Conservation (phyloP, 2,888 invertebrate species). For the Candidula unifasciata region DNA sequence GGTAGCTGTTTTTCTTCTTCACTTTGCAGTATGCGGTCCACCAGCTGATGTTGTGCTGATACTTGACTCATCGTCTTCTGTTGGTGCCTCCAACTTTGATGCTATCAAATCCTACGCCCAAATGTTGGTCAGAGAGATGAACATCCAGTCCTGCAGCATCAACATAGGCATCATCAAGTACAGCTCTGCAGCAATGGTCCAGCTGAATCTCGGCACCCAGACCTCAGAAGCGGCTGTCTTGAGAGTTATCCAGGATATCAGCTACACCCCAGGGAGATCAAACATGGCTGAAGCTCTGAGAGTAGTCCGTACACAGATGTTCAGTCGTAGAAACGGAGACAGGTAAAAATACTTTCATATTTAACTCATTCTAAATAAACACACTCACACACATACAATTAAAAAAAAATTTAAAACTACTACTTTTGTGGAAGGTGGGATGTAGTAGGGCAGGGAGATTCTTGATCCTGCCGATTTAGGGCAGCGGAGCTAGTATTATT, state of each 20-base stretch:
- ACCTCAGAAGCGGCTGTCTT: constrained; percentile 61
- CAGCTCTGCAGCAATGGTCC: constrained; percentile 72
- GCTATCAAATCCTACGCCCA: constrained; percentile 70
- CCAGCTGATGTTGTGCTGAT: constrained; percentile 73
- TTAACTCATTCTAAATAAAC: too few relatives aligned
- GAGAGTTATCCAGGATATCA: constrained; percentile 61
- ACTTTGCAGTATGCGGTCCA: constrained; percentile 66
- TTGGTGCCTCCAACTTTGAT: constrained; percentile 66
- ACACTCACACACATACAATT: too few relatives aligned
- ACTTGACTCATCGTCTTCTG: constrained; percentile 72
- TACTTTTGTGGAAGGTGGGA: too few relatives aligned
- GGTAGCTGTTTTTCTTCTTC: too few relatives aligned
- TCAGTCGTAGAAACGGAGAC: constrained; percentile 67
- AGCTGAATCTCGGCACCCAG: constrained; percentile 64
- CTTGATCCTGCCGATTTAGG: too few relatives aligned
- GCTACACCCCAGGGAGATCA: constrained; percentile 70
- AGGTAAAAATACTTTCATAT: constrained; percentile 52
- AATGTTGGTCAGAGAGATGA: constrained; percentile 68
- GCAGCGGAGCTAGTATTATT: too few relatives aligned
- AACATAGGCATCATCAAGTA: constrained; percentile 72
- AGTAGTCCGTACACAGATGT: constrained; percentile 63
- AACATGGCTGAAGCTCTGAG: constrained; percentile 73
- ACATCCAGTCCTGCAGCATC: constrained; percentile 67
- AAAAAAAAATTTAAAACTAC: too few relatives aligned
- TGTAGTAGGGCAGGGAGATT: too few relatives aligned